These are phyloP conservation scores for Puma concolor DNA, from an alignment of 2,113 vertebrate genomes.

Conservation along the genomic window DNA sequence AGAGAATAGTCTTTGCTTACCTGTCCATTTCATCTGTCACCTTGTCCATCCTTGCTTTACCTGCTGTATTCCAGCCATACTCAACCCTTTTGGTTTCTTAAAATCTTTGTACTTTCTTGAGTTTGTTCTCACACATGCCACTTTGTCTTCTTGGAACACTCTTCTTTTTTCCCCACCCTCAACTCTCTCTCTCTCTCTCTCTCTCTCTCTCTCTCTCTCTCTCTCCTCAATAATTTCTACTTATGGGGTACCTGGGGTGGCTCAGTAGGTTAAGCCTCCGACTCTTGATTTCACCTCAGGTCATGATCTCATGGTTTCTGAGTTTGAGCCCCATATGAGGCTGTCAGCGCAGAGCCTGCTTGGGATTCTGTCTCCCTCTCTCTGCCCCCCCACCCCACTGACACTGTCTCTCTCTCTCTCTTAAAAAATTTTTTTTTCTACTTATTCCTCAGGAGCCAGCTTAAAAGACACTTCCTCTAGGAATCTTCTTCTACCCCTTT, in stretches of 20 bases:
- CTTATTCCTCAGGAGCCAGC: neutral
- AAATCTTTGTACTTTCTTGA: constrained; percentile 8
- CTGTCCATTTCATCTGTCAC: neutral
- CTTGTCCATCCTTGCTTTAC: neutral
- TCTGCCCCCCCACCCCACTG: no score
- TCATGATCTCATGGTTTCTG: no score
- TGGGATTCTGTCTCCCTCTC: no score
- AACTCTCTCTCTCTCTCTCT: no score
- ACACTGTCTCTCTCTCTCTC: no score
- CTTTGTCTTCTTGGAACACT: neutral
- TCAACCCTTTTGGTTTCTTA: neutral
- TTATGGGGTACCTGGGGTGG: no score
- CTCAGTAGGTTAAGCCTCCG: no score
- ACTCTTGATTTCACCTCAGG: no score
- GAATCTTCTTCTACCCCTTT: neutral
- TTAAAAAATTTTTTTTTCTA: neutral
- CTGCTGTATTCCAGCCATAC: neutral
- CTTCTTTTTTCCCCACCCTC: neutral
- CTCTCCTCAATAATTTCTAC: no score
- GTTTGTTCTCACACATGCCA: neutral
- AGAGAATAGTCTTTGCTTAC: neutral
- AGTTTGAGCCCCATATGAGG: no score
- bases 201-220: no score
- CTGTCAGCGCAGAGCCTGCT: no score
- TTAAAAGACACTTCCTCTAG: neutral